phyloP scores from a whole-genome alignment of 2,113 vertebrate genomes.

The Chamaetylas fuelleborni region DNA sequence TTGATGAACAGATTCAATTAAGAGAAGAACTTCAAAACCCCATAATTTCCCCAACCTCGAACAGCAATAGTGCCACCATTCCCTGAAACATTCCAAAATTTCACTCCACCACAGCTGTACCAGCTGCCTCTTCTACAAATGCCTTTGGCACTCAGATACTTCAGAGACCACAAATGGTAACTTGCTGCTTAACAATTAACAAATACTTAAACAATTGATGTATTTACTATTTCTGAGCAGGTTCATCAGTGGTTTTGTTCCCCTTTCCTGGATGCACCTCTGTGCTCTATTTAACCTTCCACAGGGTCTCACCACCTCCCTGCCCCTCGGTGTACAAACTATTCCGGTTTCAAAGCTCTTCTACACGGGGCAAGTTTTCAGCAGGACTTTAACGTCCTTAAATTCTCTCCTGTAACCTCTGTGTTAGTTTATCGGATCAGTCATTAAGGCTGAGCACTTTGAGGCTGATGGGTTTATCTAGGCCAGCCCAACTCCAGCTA shows the following conservation, averaged over 20 bases:
- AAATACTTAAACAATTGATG: background rate
- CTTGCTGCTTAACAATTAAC: background rate
- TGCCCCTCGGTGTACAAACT: background rate
- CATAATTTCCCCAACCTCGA: background rate
- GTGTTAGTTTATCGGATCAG: conserved; percentile 46
- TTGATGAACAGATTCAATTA: background rate
- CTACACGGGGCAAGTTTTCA: background rate
- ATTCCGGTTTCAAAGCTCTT: background rate
- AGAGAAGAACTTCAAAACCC: background rate
- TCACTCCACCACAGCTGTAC: background rate
- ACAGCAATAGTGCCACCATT: accelerated
- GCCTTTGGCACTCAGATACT: background rate
- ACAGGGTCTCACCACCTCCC: background rate
- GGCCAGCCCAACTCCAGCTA: conserved; percentile 60
- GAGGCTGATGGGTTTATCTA: conserved; percentile 65
- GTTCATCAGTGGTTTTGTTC: background rate
- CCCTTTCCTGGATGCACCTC: background rate
- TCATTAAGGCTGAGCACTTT: conserved; percentile 21
- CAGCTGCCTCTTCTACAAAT: background rate
- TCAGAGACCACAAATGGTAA: background rate
- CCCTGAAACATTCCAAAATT: background rate
- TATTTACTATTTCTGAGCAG: background rate
- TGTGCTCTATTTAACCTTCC: background rate
- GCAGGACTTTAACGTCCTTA: background rate
- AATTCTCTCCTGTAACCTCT: conserved; percentile 30